These are phyloP conservation scores for Antigone vipio DNA, from an alignment of 2,113 vertebrate genomes.

Conservation along the genomic window DNA sequence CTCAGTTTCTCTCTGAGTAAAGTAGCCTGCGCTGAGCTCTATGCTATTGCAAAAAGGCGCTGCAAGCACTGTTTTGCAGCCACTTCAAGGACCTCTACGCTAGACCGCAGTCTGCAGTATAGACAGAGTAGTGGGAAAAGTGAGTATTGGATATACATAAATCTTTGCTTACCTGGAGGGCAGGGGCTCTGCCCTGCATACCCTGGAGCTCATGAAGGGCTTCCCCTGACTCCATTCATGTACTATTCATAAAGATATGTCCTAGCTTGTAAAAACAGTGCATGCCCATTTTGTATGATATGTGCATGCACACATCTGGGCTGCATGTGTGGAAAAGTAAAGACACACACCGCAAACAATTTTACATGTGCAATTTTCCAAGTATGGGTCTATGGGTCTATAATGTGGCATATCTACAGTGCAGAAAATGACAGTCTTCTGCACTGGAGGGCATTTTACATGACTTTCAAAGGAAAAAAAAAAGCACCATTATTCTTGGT, in stretches of 20 bases:
- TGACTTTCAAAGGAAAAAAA: neutral
- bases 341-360: neutral
- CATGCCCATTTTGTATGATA: neutral
- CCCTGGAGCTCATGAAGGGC: neutral
- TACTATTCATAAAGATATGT: neutral
- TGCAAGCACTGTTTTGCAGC: neutral
- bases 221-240: neutral
- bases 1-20: neutral
- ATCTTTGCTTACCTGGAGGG: neutral
- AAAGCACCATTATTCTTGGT: neutral
- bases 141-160: neutral
- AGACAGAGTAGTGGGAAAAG: neutral
- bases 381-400: neutral
- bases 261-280: constrained; percentile 15
- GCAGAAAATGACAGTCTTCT: constrained; percentile 21
- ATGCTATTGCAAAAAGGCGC: neutral
- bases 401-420: neutral
- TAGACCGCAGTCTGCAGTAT: neutral
- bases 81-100: neutral
- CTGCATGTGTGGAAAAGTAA: constrained; percentile 45
- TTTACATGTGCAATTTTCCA: constrained; percentile 23
- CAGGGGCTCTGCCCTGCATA: neutral
- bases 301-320: constrained; percentile 47
- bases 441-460: constrained; percentile 6
- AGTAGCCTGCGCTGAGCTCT: neutral